Evolutionary conservation across 1,140 invertebrate species (phyloP), one percentile per base, ranked within the genome.

Genomic region (Cataglyphis hispanica): DNA sequence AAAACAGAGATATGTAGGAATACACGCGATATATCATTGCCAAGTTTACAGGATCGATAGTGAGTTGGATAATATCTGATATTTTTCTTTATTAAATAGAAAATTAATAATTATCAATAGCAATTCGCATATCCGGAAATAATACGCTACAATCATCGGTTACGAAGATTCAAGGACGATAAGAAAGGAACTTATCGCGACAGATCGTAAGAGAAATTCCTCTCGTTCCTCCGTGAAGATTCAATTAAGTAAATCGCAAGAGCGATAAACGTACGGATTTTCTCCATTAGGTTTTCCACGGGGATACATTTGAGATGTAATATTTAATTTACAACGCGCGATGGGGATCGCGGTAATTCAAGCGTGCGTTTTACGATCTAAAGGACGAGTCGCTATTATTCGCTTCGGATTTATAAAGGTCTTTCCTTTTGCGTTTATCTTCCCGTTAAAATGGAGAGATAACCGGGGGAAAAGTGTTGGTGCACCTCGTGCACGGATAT

Each of bases 81-180:
- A 78, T 50, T 5, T 5, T 8, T 25, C 19, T 46, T 77, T 3
- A 13, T 13, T 37, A 27, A 80, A 25, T 16, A 69, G 31, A 37
- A n/a, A n/a, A n/a, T n/a, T n/a, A n/a, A n/a, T n/a, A n/a, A n/a
- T n/a, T n/a, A n/a, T n/a, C 78, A 25, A 53, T 27, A 16, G 31
- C 34, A 56, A 10, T 1, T 22, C 27, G 27, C 11, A 31, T 22
- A 46, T n/a, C 72, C 58, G 25, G 16, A 10, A 16, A 27, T 31
- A 60, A 53, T 31, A 25, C 16, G 46, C 4, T 50, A 50, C 25
- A 61, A 40, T 61, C 67, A 80, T 88, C 64, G 37, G 58, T 22
- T 8, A 61, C 13, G 25, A 53, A 85, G 53, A 81, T 87, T 90
- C 86, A 90, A 90, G 88, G 88, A 86, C 86, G 72, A 90, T 74